Evolutionary conservation across 2,797 vertebrate genomes (phyloP).

Genomic region (Galagoides demidoff): DNA sequence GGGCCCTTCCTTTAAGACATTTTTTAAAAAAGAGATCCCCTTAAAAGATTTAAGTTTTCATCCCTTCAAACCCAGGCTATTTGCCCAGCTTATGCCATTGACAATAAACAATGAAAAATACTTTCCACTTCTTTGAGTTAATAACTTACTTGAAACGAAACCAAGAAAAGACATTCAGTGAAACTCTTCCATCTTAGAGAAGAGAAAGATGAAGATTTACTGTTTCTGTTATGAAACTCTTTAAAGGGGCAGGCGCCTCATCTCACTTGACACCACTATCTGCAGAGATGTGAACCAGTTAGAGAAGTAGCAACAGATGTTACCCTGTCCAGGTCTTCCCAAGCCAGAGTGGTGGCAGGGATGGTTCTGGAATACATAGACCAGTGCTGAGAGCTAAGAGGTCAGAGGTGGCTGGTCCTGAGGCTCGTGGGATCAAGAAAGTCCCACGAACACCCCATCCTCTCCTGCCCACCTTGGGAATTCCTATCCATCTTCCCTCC

Average conservation of each 20-base stretch:
- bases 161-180: neutral
- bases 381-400: neutral
- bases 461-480: neutral
- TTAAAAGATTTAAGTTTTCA: neutral
- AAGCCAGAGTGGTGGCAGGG: neutral
- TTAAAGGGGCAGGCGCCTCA: neutral
- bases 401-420: neutral
- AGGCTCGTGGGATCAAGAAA: neutral
- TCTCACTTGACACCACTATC: neutral
- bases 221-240: neutral
- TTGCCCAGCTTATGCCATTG: neutral
- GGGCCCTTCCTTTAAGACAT: neutral
- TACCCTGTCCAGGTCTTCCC: neutral
- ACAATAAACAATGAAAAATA: conserved; percentile 21
- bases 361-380: neutral
- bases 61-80: neutral
- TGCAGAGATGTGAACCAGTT: neutral
- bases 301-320: neutral
- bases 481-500: no score
- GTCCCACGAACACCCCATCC: neutral
- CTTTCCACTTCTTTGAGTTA: conserved; percentile 18
- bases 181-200: neutral
- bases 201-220: neutral
- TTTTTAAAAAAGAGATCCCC: neutral
- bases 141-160: conserved; percentile 39